These are phyloP conservation scores for Peromyscus maniculatus DNA, from an alignment of 2,113 vertebrate species.

Conservation along the genomic window DNA sequence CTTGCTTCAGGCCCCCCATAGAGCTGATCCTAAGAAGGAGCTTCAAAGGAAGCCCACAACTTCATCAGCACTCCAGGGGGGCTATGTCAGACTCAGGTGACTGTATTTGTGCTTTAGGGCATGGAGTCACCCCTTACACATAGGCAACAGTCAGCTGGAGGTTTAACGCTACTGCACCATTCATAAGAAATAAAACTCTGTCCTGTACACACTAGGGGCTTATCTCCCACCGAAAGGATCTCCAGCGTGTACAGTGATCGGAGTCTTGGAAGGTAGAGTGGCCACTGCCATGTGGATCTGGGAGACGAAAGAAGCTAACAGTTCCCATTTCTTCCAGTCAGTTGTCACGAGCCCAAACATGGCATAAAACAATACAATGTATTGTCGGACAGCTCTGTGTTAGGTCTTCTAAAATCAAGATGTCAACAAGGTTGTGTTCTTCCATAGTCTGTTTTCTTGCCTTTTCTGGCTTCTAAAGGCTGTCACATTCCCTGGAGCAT, in stretches of 20 bases:
- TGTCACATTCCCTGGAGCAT: background rate
- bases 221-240: background rate
- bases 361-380: background rate
- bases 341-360: background rate
- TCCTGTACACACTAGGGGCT: background rate
- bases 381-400: background rate
- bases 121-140: background rate
- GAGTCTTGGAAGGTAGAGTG: background rate
- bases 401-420: background rate
- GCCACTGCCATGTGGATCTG: background rate
- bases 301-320: background rate
- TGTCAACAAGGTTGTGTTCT: background rate
- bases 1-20: conserved; percentile 29
- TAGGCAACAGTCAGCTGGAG: background rate
- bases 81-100: background rate
- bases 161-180: background rate
- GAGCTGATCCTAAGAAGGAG: conserved; percentile 62
- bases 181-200: background rate
- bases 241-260: fast-evolving
- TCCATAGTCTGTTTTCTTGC: background rate
- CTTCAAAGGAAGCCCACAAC: conserved; percentile 27
- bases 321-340: background rate
- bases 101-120: conserved; percentile 28
- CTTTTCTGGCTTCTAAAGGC: background rate
- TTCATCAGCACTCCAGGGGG: background rate